These are phyloP conservation scores for Phaetusa simplex DNA, from an alignment of 2,113 vertebrate genomes.

Conservation along the genomic window DNA sequence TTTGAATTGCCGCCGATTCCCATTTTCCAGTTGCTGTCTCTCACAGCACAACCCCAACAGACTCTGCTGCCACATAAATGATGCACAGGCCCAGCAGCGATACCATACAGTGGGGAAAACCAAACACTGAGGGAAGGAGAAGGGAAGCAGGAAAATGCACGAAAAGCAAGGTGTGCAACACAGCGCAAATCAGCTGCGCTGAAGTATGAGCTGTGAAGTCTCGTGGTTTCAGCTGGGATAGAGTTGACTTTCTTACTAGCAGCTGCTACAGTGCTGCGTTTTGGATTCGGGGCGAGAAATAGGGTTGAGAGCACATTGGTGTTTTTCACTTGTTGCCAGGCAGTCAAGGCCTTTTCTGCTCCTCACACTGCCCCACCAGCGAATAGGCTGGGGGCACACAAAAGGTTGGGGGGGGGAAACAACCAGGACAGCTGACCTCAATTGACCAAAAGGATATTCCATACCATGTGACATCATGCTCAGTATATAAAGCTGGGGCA, in stretches of 20 bases:
- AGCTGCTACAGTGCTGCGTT: not conserved
- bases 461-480: not conserved
- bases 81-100: not conserved
- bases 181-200: not conserved
- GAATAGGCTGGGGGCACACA: not conserved
- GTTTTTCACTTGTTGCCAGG: not conserved
- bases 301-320: not conserved
- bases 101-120: not conserved
- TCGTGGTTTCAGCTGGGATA: not conserved
- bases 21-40: not conserved
- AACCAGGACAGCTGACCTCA: not conserved
- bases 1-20: not conserved
- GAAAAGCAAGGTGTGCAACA: not conserved
- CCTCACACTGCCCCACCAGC: not conserved
- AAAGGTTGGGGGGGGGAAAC: not conserved
- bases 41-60: not conserved
- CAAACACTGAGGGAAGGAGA: not conserved
- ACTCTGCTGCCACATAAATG: not conserved
- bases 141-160: not conserved
- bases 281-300: not conserved
- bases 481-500: not conserved
- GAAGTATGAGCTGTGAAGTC: not conserved
- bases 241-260: not conserved
- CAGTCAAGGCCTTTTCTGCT: not conserved
- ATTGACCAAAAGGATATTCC: not conserved